A percentile compares a stretch with the other conserved stretches of the same genome.
These are phyloP conservation scores for Saguinus imperator DNA, from an alignment of 2,113 vertebrate species.

Conservation along the genomic window DNA sequence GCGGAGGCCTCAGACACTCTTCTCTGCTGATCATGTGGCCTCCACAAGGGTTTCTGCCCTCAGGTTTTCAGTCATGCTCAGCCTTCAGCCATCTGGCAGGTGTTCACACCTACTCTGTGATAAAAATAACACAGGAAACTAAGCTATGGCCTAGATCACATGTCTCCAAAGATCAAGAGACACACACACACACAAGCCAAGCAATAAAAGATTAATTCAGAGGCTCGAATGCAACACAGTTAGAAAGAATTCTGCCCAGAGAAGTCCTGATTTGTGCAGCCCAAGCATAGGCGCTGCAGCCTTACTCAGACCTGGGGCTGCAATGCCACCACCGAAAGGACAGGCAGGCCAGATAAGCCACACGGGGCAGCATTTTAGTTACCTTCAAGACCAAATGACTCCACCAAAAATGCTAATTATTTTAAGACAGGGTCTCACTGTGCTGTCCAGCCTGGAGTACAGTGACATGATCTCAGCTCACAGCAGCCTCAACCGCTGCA, in stretches of 20 bases:
- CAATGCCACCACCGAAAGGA: background rate
- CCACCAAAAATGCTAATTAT: background rate
- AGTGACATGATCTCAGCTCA: no score
- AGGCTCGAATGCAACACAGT: background rate
- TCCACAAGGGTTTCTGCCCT: no score
- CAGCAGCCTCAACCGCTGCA: no score
- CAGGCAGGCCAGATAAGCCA: no score
- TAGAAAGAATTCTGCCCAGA: background rate
- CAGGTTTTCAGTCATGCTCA: accelerated
- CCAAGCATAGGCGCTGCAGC: no score
- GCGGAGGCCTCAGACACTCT: background rate
- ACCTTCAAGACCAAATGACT: background rate
- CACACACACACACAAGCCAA: accelerated
- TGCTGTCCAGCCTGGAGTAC: no score
- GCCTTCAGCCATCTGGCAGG: accelerated
- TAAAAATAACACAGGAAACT: accelerated
- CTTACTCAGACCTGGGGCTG: no score
- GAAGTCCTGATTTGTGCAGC: no score
- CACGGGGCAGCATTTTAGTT: no score
- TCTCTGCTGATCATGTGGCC: background rate
- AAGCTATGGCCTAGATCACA: background rate
- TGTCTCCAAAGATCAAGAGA: background rate
- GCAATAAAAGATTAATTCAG: background rate
- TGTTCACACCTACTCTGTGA: background rate
- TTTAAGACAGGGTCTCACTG: no score